Base-by-base conservation (phyloP, 30 jellyfish, hydroid and myxozoan genomes). In the Phacellophora camtschatica region DNA sequence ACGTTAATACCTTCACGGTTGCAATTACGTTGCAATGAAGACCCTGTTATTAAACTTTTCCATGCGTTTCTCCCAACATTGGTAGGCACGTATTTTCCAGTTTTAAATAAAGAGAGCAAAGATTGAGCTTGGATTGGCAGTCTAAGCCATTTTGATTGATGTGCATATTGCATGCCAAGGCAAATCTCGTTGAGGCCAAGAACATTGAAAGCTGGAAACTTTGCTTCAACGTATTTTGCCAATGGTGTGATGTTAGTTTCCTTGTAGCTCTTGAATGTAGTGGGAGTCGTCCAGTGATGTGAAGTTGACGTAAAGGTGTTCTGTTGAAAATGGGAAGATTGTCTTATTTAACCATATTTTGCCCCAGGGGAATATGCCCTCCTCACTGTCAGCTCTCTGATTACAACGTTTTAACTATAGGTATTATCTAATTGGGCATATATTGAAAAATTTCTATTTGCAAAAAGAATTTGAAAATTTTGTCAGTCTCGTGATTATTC, bases 1-100 rank as follows among this genome's bases (percentile, higher is more conserved):
- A 68, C 92, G 57, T 81, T 66, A 62, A 66, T 39, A 2, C 92
- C 92, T 20, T 81, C 85, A 22, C 78, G 77, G 37, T 81, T 66
- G 58, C 92, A 81, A 62, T 66, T 19, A 13, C 9, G 69, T 65
- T 81, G 92, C 35, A 80, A 51, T 4, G 84, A 80, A 0, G 84
- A 64, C 15, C 48, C 34, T 0, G 37, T 49, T n/a, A 80, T 65
- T 25, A 80, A 15, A n/a, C 56, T 41, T 28, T 61, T 65, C 92
- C 92, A 80, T 2, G 64, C 43, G 28, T 46, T 22, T 11, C 94
- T 45, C 5, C 81, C 75, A 11, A 67, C 3, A 2, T 43, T 36
- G 1, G 94, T 67, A 11, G 71, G 46, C 20, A 33, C 50, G 32
- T 55, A 67, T 8, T 39, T 54, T 5, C 73, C 86, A 6, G 62